phyloP scores from a whole-genome alignment of 1,140 invertebrate species.

The Pseudomyrmex dendroicus region DNA sequence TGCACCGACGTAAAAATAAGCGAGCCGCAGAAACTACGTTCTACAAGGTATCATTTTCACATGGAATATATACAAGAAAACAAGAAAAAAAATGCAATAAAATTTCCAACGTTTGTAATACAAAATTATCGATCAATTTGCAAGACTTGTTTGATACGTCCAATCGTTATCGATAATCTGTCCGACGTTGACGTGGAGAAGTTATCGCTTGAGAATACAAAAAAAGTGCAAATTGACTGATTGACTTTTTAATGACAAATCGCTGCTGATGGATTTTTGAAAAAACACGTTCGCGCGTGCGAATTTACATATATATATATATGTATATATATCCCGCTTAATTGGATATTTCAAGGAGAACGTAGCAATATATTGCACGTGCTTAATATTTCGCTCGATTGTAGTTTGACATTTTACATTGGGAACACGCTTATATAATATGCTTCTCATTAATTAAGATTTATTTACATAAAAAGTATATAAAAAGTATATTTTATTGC shows the following conservation, averaged over 20 bases:
- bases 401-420: not conserved
- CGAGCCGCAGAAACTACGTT: not conserved
- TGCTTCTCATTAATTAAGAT: too few species aligned
- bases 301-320: not conserved
- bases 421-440: too few species aligned
- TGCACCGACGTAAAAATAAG: not conserved
- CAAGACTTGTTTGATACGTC: not conserved
- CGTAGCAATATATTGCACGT: conserved; percentile 2
- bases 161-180: conserved; percentile 18
- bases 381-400: conserved; percentile 28
- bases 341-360: conserved; percentile 43
- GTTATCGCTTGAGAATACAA: not conserved
- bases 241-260: conserved; percentile 15
- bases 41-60: not conserved
- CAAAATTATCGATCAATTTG: conserved; percentile 18
- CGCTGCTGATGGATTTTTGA: conserved; percentile 17
- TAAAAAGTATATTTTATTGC: too few species aligned
- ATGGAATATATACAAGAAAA: not conserved
- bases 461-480: too few species aligned
- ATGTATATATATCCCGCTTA: not conserved
- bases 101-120: not conserved
- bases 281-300: conserved; percentile 10
- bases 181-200: not conserved
- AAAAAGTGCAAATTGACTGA: conserved; percentile 1
- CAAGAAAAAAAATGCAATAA: not conserved